Conservation (phyloP, 2,888 invertebrate species). For the Automeris io region DNA sequence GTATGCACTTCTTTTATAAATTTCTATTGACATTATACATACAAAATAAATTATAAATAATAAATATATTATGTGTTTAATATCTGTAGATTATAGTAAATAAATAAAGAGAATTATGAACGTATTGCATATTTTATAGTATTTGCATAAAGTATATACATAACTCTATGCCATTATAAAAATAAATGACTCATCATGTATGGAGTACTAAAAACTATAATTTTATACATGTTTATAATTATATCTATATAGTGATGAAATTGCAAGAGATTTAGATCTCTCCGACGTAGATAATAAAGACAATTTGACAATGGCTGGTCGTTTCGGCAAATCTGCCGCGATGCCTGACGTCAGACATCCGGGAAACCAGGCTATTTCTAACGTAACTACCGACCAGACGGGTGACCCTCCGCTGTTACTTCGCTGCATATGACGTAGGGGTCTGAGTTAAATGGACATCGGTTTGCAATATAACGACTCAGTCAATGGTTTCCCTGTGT, state of each 20-base stretch:
- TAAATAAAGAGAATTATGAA: too few relatives aligned
- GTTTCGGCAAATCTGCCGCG: slow-evolving; percentile 52
- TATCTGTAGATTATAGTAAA: too few relatives aligned
- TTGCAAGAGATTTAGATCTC: slow-evolving; percentile 26
- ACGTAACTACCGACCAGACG: slow-evolving; percentile 26
- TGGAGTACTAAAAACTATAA: background rate
- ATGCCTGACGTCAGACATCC: slow-evolving; percentile 70
- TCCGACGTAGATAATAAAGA: slow-evolving; percentile 29
- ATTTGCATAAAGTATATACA: too few relatives aligned
- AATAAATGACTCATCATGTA: background rate
- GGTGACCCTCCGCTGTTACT: slow-evolving; percentile 11
- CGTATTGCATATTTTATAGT: too few relatives aligned
- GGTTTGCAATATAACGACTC: background rate
- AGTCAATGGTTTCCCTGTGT: slow-evolving; percentile 8
- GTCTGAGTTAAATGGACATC: slow-evolving; percentile 2
- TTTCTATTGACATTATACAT: too few relatives aligned
- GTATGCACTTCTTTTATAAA: too few relatives aligned
- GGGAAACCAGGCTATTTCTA: slow-evolving; percentile 69
- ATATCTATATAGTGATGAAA: background rate
- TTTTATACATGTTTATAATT: background rate
- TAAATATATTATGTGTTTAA: too few relatives aligned
- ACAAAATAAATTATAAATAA: too few relatives aligned
- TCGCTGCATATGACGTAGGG: background rate
- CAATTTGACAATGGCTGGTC: slow-evolving; percentile 34
- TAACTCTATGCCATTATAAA: too few relatives aligned